Base-by-base conservation (phyloP, 2,113 vertebrate genomes). In the Rhombomys opimus region DNA sequence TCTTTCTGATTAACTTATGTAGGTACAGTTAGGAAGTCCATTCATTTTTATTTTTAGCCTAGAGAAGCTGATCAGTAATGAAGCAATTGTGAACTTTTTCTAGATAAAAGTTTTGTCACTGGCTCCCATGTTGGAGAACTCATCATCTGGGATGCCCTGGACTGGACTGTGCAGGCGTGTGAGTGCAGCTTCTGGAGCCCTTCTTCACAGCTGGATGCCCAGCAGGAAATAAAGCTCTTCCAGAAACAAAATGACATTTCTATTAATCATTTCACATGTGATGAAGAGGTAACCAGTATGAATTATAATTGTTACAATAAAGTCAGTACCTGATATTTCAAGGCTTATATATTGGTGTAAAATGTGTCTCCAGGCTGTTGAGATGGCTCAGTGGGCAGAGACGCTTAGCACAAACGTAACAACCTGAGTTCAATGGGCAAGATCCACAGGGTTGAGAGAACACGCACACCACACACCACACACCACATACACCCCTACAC, bases 51-150 rank as follows among this genome's bases (percentile, higher is more conserved):
- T 20, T 22, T 57, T 30, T 86, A 85, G n/a, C 73, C n/a, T 70
- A 22, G 59, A 61, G 67, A 59, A 52, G 67, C 46, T 86, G 54
- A 80, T 76, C 8, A 68, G 0, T 98, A 92, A 93, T 41, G 54
- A 86, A 27, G 61, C 22, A 2, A 68, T 2, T 86, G 46, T 87
- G 91, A 92, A 89, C 65, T 97, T 22, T 96, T 75, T 88, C 90
- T 97, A 99, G 99, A 99, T 94, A 91, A 98, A 72, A 97, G 98
- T 91, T 99, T 99, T 91, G 99, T 99, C 77, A 99, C 99, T 10
- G 99, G 99, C 61, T 99, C 99, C 93, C 99, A 99, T 0, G 96
- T 99, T 0, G 99, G 99, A 20, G 99, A 99, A 97, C 94, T 99
- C 97, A 99, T 99, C 96, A 89, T 99, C 85, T 99, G 99, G 99